Conservation (phyloP, 2,797 vertebrate species). For the Lophura swinhoii region DNA sequence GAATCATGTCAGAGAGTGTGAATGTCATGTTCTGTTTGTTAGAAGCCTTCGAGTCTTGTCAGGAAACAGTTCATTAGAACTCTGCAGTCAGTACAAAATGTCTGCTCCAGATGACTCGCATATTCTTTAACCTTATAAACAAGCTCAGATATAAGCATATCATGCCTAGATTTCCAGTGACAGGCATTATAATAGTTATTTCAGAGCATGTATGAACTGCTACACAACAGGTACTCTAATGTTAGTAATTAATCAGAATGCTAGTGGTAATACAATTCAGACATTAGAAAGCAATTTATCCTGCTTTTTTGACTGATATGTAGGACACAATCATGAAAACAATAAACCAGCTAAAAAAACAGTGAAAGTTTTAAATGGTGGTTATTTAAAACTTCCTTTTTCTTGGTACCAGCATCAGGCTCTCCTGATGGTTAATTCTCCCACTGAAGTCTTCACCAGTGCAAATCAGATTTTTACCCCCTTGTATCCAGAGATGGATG, state of each 20-base stretch:
- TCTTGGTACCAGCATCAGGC: neutral
- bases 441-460: neutral
- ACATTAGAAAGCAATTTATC: neutral
- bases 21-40: constrained; percentile 2
- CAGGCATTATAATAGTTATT: neutral
- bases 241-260: neutral
- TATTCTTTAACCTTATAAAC: neutral
- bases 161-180: neutral
- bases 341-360: neutral
- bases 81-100: neutral
- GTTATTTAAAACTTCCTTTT: neutral
- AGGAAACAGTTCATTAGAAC: constrained; percentile 27
- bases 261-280: neutral
- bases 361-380: neutral
- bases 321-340: neutral
- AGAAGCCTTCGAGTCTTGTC: constrained; percentile 28
- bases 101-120: neutral
- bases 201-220: neutral
- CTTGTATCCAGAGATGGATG: neutral
- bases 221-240: neutral
- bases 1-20: neutral
- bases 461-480: neutral
- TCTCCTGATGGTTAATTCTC: neutral
- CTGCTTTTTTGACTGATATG: neutral
- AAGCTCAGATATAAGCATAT: neutral